Evolutionary conservation across 2,797 vertebrate species (phyloP).

Genomic region (Enoplosus armatus): DNA sequence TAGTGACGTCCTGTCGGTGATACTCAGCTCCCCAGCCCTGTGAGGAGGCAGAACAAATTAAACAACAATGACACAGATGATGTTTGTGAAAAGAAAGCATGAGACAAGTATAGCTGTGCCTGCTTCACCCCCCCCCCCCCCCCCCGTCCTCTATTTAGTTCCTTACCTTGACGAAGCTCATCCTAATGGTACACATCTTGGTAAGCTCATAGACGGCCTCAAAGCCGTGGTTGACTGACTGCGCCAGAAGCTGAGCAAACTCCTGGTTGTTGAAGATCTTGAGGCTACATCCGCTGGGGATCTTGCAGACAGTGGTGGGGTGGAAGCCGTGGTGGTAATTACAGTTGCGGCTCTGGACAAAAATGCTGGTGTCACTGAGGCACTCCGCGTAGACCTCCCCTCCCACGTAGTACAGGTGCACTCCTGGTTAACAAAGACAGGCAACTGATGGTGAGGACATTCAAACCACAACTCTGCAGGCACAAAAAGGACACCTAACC

Average conservation of each 20-base stretch:
- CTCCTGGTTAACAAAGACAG: constrained; percentile 79
- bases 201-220: constrained; percentile 98
- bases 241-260: constrained; percentile 95
- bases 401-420: constrained; percentile 96
- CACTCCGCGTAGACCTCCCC: constrained; percentile 97
- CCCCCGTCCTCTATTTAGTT: neutral
- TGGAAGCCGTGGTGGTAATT: constrained; percentile 98
- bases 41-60: constrained; percentile 39
- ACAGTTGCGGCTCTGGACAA: constrained; percentile 98
- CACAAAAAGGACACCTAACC: neutral
- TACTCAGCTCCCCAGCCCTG: constrained; percentile 98
- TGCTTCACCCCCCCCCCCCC: neutral
- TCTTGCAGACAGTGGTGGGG: constrained; percentile 97
- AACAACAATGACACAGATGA: neutral
- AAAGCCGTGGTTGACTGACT: constrained; percentile 97
- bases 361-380: constrained; percentile 98
- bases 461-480: neutral
- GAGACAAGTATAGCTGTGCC: neutral
- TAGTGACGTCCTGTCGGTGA: constrained; percentile 96
- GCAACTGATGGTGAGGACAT: neutral
- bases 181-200: constrained; percentile 98
- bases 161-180: constrained; percentile 97
- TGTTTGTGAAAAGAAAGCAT: neutral
- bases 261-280: constrained; percentile 99
- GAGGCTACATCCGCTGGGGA: constrained; percentile 96